Conservation (phyloP, 2,888 invertebrate species). For the Mimumesa dahlbomi region DNA sequence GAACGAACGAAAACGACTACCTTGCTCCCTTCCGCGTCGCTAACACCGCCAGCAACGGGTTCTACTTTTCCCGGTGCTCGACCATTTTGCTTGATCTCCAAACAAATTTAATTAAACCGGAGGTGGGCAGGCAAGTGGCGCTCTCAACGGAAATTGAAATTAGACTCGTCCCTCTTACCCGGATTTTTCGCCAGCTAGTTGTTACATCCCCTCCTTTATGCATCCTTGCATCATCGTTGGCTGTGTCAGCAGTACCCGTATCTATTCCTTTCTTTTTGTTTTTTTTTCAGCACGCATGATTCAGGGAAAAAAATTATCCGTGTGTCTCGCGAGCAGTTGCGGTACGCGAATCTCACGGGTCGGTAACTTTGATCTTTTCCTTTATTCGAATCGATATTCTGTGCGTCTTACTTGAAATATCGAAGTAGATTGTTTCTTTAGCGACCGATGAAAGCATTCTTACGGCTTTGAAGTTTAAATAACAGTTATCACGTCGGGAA, state of each 20-base stretch:
- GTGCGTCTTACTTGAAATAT: not conserved
- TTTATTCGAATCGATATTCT: too few species aligned
- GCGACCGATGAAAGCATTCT: not conserved
- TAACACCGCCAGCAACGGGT: slow-evolving; percentile 12
- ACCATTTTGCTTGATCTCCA: slow-evolving; percentile 52
- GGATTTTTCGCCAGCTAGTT: slow-evolving; percentile 15
- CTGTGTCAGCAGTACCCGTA: too few species aligned
- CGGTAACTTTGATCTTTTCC: too few species aligned
- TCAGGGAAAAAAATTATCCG: too few species aligned
- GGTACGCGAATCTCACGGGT: too few species aligned
- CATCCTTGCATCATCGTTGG: slow-evolving; percentile 2
- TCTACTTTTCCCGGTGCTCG: slow-evolving; percentile 18
- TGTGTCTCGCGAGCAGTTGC: too few species aligned
- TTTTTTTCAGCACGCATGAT: too few species aligned
- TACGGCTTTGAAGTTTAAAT: not conserved
- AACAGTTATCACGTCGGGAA: not conserved
- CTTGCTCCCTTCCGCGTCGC: slow-evolving; percentile 22
- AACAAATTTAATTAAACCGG: slow-evolving; percentile 66
- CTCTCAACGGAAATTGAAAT: slow-evolving; percentile 60
- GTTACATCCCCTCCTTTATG: slow-evolving; percentile 16
- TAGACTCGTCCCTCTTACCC: slow-evolving; percentile 37
- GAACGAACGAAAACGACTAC: slow-evolving; percentile 37
- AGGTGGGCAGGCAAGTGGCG: slow-evolving; percentile 27
- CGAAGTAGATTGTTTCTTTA: not conserved
- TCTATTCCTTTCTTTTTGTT: too few species aligned